Percentiles rank a stretch among this genome's conserved stretches.
These are phyloP conservation scores for Crenichthys baileyi DNA, from an alignment of 2,797 vertebrate genomes.

Conservation along the genomic window DNA sequence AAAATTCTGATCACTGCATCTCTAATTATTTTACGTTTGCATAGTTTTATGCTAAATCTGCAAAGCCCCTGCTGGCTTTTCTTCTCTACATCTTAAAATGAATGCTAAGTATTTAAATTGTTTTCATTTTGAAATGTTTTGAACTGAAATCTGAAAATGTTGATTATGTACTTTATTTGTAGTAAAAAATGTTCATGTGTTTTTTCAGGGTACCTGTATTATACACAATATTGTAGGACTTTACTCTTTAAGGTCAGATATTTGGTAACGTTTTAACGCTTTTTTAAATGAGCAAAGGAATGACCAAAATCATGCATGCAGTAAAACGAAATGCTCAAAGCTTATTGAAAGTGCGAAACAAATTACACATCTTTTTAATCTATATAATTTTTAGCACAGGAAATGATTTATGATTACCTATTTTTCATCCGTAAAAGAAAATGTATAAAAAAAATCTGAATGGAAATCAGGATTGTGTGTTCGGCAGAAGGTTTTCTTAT, in stretches of 20 bases:
- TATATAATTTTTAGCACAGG: constrained; percentile 21
- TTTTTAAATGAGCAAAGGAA: constrained; percentile 22
- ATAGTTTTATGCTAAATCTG: neutral
- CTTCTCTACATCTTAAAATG: no score
- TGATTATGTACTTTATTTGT: neutral
- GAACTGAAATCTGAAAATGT: neutral
- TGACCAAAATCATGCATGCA: constrained; percentile 28
- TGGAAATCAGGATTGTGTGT: constrained; percentile 13
- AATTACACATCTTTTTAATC: constrained; percentile 18
- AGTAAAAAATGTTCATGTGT: neutral
- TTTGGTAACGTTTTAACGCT: constrained; percentile 2
- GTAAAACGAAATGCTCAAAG: constrained; percentile 12
- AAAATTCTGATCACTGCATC: neutral
- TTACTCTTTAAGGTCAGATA: neutral
- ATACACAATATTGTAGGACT: constrained; percentile 4
- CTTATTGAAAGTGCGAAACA: neutral
- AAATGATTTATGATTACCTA: constrained; percentile 28
- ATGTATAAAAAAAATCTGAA: constrained; percentile 1
- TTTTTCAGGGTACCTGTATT: neutral
- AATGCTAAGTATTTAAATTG: neutral
- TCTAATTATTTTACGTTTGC: neutral
- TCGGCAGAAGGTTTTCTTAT: constrained; percentile 22
- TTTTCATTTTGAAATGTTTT: neutral
- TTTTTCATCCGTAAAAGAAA: neutral
- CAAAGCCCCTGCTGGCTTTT: neutral